Evolutionary conservation across 1,140 invertebrate species (phyloP).

Genomic region (Brachionus sp.): DNA sequence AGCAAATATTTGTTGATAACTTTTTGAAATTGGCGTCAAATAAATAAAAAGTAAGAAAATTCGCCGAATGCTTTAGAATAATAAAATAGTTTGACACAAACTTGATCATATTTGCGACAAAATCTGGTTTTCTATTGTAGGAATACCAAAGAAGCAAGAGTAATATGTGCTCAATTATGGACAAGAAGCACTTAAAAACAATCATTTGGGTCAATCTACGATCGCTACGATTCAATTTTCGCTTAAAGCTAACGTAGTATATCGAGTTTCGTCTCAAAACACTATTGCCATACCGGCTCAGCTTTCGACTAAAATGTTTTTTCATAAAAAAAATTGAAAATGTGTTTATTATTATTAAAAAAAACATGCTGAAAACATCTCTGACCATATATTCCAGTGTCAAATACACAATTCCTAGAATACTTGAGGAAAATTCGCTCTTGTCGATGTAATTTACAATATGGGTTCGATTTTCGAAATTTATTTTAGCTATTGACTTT

Average conservation of each 20-base stretch:
- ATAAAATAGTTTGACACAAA: constrained; percentile 21
- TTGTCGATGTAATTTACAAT: background rate
- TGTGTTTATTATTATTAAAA: background rate
- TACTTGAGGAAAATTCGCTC: background rate
- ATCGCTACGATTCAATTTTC: background rate
- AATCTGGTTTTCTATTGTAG: background rate
- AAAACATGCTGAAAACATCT: background rate
- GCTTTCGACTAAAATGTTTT: background rate
- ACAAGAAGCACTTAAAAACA: constrained; percentile 7
- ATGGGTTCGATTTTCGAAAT: background rate
- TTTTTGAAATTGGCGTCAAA: constrained; percentile 11
- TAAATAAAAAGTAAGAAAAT: constrained; percentile 17
- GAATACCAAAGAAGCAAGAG: background rate
- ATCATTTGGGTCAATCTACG: background rate
- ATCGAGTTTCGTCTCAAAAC: background rate
- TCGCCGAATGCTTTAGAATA: constrained; percentile 1
- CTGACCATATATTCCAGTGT: background rate
- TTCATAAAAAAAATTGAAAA: background rate
- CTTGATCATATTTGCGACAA: background rate
- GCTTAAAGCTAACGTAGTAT: background rate
- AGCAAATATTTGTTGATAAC: background rate
- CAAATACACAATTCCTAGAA: background rate
- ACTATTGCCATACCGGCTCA: background rate
- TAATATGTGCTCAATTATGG: constrained; percentile 3
- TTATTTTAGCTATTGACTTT: background rate